Evolutionary conservation across 2,797 vertebrate species (phyloP).

Genomic region (Dicrostonyx torquatus): DNA sequence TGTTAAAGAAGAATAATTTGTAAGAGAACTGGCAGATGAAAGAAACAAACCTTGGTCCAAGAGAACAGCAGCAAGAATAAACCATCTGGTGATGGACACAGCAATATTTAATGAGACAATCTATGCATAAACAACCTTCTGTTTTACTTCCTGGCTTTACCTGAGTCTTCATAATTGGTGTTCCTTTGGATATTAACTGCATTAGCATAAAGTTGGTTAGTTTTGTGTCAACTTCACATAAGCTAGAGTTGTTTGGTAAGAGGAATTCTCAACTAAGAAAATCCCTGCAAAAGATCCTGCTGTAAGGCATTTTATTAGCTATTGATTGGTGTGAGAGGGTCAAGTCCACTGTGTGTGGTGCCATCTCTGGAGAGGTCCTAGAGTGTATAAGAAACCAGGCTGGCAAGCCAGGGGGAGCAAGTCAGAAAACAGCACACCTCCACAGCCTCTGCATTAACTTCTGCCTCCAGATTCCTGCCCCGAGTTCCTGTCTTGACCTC

Average conservation of each 20-base stretch:
- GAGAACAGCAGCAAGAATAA: constrained; percentile 18
- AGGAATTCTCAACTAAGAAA: neutral
- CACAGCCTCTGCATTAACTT: neutral
- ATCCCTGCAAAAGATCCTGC: neutral
- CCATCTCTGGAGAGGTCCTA: neutral
- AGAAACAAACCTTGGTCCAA: neutral
- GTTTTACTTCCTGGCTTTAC: constrained; percentile 3
- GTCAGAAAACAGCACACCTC: neutral
- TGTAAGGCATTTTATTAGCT: neutral
- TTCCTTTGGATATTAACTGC: neutral
- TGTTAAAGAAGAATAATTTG: neutral
- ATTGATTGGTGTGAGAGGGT: neutral
- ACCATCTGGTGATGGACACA: neutral
- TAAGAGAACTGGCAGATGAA: neutral
- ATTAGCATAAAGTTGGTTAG: neutral
- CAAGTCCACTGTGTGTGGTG: no score
- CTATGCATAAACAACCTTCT: neutral
- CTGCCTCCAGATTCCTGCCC: neutral
- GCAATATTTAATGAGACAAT: neutral
- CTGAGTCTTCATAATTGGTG: neutral
- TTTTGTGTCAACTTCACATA: neutral
- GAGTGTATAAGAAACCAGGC: neutral
- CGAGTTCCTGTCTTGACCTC: neutral
- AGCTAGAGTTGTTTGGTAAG: neutral
- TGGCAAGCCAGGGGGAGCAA: neutral